phyloP scores from a whole-genome alignment of 2,797 vertebrate genomes.

The Sphaeramia orbicularis region DNA sequence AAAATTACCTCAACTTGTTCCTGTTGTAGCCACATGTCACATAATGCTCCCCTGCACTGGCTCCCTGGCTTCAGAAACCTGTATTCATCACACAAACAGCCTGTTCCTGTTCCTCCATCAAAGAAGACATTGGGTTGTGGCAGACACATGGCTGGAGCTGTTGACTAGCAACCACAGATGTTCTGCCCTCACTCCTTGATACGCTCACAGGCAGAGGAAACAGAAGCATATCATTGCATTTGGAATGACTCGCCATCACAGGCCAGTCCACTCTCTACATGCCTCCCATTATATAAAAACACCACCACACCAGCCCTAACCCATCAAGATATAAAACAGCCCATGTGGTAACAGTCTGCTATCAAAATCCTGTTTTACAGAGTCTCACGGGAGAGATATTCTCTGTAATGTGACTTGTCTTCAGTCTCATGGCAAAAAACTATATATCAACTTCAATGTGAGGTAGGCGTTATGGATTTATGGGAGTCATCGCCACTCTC shows the following conservation, averaged over 20 bases:
- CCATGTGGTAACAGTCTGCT: background rate
- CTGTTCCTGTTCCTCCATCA: background rate
- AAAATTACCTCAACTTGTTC: too few species aligned
- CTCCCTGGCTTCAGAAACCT: background rate
- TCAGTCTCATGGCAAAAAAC: background rate
- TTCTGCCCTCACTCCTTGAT: constrained; percentile 1
- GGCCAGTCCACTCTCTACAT: constrained; percentile 4
- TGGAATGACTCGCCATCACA: background rate
- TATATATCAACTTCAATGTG: constrained; percentile 7
- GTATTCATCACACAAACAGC: background rate
- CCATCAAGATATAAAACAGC: background rate
- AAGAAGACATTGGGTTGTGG: constrained; percentile 24
- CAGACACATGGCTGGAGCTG: constrained; percentile 33
- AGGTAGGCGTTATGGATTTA: background rate
- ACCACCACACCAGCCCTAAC: background rate
- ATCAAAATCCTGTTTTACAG: background rate
- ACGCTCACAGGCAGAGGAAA: constrained; percentile 16
- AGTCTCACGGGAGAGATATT: background rate
- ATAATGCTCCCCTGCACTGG: background rate
- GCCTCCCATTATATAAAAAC: background rate
- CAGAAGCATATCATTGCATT: constrained; percentile 16
- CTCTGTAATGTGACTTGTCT: constrained; percentile 14
- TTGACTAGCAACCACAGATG: constrained; percentile 35
- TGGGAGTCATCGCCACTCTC: background rate
- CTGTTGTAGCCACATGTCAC: background rate